phyloP scores from a whole-genome alignment of 2,888 invertebrate species.

The Idaea aversata region DNA sequence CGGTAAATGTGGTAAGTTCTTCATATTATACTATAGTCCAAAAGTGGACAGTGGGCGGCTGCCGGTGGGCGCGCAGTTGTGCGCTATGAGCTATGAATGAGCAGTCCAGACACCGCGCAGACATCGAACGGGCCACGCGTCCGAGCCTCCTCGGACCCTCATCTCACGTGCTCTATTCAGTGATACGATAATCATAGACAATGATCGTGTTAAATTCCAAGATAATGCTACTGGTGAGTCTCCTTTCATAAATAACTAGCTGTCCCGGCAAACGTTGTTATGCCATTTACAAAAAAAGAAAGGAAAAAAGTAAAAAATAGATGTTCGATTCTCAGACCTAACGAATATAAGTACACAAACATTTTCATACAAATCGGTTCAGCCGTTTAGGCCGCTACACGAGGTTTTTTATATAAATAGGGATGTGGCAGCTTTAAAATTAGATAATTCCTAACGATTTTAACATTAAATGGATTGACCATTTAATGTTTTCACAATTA shows the following conservation, averaged over 20 bases:
- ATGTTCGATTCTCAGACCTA: too few relatives aligned
- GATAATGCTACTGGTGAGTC: constrained; percentile 39
- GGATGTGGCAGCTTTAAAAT: too few relatives aligned
- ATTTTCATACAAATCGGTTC: too few relatives aligned
- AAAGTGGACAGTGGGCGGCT: not conserved
- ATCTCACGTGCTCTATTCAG: constrained; percentile 28
- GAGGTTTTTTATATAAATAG: too few relatives aligned
- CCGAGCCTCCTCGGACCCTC: constrained; percentile 21
- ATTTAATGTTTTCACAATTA: too few relatives aligned
- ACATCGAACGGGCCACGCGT: constrained; percentile 60
- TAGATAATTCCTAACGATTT: too few relatives aligned
- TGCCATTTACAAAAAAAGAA: too few relatives aligned
- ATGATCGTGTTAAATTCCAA: constrained; percentile 13
- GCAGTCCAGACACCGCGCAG: constrained; percentile 57
- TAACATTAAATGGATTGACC: too few relatives aligned
- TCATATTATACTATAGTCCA: not conserved
- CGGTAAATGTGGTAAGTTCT: not conserved
- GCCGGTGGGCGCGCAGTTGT: constrained; percentile 14
- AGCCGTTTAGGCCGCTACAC: too few relatives aligned
- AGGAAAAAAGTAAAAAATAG: too few relatives aligned
- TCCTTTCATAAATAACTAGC: constrained; percentile 5
- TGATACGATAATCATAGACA: constrained; percentile 12
- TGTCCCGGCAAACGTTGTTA: too few relatives aligned
- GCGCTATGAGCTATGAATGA: constrained; percentile 48
- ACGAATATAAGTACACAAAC: too few relatives aligned